Base-by-base conservation (phyloP, 1,140 invertebrate species). In the Aphaenogaster rudis region DNA sequence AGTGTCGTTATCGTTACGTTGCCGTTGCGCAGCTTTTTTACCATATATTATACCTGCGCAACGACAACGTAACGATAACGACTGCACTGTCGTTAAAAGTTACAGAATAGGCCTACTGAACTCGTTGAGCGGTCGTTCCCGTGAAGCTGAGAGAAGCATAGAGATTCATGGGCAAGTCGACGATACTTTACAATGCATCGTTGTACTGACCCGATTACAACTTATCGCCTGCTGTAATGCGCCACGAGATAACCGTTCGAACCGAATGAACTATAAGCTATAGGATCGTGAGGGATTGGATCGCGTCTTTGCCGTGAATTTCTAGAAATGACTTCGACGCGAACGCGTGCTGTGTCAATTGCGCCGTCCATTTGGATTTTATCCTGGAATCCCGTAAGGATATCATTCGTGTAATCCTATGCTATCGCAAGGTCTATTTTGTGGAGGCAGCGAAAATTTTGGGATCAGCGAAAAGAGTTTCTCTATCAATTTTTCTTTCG, bases 201-300 rank as follows among this genome's bases (percentile, higher is more conserved):
- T 91, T 91, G 90, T 91, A 72, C 63, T 61, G 89, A 91, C 82
- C 88, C 86, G 86, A 91, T 91, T 87, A 81, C 84, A 80, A 77
- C 52, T 91, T 91, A 91, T 91, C 90, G 84, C 48, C 7, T 42
- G 52, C 66, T 52, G 69, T 71, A 78, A 88, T 33, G 86, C 88
- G 72, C 50, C 45, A 21, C 50, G 39, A 77, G 90, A 91, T 91
- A 91, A 90, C 71, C 39, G 39, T 61, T 48, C 61, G 78, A 87
- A 79, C 63, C 84, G 66, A 66, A 72, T 63, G 33, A 77, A 59
- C 59, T 54, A 15, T 21, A 57, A 72, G 64, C 48, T 28, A n/a
- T 17, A 48, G 59, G 50, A 64, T 63, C 69, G 67, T 54, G 61
- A 45, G 7, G 39, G 71, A 69, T 50, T 45, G 63, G 59, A 84